Conservation (phyloP, 2,888 invertebrate species). For the Timandra comae region DNA sequence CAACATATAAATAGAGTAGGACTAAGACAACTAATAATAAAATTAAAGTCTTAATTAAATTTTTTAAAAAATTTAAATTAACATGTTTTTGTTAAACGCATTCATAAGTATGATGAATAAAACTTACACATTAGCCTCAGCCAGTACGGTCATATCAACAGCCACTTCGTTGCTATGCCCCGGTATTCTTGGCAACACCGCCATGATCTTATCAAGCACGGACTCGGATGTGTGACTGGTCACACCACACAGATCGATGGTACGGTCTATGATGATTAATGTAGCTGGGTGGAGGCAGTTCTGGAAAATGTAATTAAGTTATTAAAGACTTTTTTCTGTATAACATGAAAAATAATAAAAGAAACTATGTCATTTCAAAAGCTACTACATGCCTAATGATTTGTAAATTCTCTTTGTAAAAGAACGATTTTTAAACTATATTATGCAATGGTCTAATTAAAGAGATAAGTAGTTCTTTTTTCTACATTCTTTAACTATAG, state of each 20-base stretch:
- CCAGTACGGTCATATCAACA: conserved; percentile 79
- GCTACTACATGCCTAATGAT: too few relatives aligned
- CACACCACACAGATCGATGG: conserved; percentile 79
- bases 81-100: too few relatives aligned
- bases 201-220: conserved; percentile 77
- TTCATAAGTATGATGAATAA: background rate
- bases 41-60: too few relatives aligned
- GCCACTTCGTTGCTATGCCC: conserved; percentile 80
- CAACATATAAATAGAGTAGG: too few relatives aligned
- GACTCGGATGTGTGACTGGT: conserved; percentile 79
- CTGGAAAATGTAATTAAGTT: conserved; percentile 49
- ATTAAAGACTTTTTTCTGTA: background rate
- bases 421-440: too few relatives aligned
- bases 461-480: too few relatives aligned
- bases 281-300: conserved; percentile 67
- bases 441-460: too few relatives aligned
- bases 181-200: conserved; percentile 77
- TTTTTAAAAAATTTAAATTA: too few relatives aligned
- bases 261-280: conserved; percentile 79
- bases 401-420: too few relatives aligned
- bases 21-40: too few relatives aligned
- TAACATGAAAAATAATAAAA: background rate
- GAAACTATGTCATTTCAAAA: background rate
- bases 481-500: too few relatives aligned
- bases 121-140: conserved; percentile 66